Percentiles rank a stretch among this genome's conserved stretches.
These are phyloP conservation scores for Meiosimyza platycephala DNA, from an alignment of 2,888 invertebrate genomes.

Conservation along the genomic window DNA sequence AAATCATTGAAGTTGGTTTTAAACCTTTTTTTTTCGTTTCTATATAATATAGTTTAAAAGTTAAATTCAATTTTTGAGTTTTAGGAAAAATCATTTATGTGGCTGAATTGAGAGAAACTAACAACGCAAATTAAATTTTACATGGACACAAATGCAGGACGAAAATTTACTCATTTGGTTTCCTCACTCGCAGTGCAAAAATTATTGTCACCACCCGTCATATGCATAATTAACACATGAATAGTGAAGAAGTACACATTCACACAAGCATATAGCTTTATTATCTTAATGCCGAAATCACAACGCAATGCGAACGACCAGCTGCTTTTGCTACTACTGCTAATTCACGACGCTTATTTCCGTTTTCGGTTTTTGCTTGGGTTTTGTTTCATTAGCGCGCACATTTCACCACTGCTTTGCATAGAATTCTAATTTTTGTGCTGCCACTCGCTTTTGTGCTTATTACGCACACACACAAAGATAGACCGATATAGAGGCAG, in stretches of 20 bases:
- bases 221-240: conserved; percentile 18
- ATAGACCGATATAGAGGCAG: too few species aligned
- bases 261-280: conserved; percentile 17
- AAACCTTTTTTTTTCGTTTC: too few species aligned
- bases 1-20: too few species aligned
- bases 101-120: too few species aligned
- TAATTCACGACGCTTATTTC: conserved; percentile 6
- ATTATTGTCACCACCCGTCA: conserved; percentile 9
- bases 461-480: conserved; percentile 6
- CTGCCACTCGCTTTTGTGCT: background rate
- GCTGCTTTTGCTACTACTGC: background rate
- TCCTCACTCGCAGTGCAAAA: conserved; percentile 3
- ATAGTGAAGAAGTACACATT: background rate
- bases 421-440: conserved; percentile 6
- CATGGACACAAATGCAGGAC: too few species aligned
- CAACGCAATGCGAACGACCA: conserved; percentile 10
- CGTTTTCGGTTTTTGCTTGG: background rate
- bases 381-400: background rate
- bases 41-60: too few species aligned
- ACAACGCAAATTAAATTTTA: too few species aligned
- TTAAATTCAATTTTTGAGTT: too few species aligned
- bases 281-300: conserved; percentile 20
- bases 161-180: background rate
- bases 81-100: too few species aligned
- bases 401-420: conserved; percentile 2